Conservation (phyloP, 2,797 vertebrate genomes). For the Lophius americanus region DNA sequence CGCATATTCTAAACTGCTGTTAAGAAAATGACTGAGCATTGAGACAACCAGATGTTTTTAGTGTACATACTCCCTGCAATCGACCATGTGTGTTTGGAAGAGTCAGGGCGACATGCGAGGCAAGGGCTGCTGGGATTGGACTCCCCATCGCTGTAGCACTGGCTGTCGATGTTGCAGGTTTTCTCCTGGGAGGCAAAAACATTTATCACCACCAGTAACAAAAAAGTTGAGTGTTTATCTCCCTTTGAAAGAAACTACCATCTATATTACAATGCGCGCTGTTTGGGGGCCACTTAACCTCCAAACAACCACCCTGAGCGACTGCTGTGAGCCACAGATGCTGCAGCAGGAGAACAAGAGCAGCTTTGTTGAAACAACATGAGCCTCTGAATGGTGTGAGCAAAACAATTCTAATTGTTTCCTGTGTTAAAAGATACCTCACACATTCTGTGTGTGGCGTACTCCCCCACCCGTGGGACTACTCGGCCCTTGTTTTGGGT, state of each 20-base stretch:
- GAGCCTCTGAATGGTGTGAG: constrained; percentile 4
- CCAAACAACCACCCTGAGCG: not conserved
- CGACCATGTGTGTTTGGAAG: constrained; percentile 89
- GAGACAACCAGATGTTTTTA: constrained; percentile 5
- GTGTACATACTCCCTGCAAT: constrained; percentile 83
- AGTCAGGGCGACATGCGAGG: constrained; percentile 85
- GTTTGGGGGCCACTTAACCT: not conserved
- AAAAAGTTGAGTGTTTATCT: not conserved
- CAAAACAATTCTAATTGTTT: constrained; percentile 40
- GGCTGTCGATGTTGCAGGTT: constrained; percentile 87
- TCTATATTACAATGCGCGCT: not conserved
- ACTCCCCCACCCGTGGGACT: no score
- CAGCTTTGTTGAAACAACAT: constrained; percentile 14
- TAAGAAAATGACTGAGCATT: not conserved
- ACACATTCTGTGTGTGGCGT: not conserved
- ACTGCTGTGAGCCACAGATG: not conserved
- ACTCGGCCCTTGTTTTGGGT: no score
- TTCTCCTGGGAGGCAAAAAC: constrained; percentile 82
- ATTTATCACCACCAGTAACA: not conserved
- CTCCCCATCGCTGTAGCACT: constrained; percentile 87
- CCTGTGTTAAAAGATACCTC: constrained; percentile 33
- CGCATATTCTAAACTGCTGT: not conserved
- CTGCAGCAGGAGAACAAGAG: constrained; percentile 17
- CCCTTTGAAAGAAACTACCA: constrained; percentile 2
- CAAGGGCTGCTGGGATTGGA: constrained; percentile 85